Conservation (phyloP, 2,113 vertebrate genomes). For the Bubalus kerabau region DNA sequence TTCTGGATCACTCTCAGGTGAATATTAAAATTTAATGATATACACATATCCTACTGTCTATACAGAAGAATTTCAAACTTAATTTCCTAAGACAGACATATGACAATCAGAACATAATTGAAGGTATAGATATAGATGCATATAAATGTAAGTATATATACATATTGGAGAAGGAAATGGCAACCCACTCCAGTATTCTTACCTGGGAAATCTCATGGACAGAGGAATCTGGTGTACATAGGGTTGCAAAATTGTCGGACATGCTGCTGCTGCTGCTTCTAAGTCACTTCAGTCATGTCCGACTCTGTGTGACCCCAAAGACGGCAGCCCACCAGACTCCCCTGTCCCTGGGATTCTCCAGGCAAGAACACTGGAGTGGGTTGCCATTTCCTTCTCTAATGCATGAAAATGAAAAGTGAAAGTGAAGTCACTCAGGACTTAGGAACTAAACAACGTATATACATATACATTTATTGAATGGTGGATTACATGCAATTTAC, state of each 20-base stretch:
- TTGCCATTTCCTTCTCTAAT: neutral
- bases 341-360: neutral
- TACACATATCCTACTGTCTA: neutral
- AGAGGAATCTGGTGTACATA: neutral
- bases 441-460: neutral
- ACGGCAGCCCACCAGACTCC: accelerated
- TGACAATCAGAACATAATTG: neutral
- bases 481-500: neutral
- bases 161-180: neutral
- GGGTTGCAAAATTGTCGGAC: too few relatives aligned
- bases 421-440: neutral
- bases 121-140: neutral
- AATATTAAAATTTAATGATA: neutral
- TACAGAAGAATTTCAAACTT: neutral
- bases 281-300: accelerated
- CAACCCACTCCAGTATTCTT: neutral
- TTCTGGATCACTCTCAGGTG: neutral
- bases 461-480: neutral
- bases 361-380: neutral
- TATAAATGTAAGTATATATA: neutral
- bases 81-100: neutral
- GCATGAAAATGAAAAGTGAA: neutral
- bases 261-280: neutral
- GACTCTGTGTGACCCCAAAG: neutral
- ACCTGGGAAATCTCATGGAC: neutral